phyloP scores from a whole-genome alignment of 2,113 vertebrate genomes.

The Lota lota region DNA sequence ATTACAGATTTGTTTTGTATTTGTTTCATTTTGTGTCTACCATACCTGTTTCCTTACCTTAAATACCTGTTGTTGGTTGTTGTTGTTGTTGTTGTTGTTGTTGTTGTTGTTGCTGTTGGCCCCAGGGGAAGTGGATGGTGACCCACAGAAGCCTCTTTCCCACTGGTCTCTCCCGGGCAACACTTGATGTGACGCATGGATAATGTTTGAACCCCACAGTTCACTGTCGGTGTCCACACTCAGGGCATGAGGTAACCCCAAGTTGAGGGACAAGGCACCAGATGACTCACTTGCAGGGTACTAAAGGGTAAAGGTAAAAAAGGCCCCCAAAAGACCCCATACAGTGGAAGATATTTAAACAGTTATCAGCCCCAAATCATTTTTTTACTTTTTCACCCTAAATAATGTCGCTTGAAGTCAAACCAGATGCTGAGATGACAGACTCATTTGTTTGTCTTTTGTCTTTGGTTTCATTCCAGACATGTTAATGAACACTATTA shows the following conservation, averaged over 20 bases:
- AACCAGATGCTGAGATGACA: not conserved
- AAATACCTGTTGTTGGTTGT: too few relatives aligned
- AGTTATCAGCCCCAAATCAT: slow-evolving; percentile 8
- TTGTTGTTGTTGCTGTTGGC: too few relatives aligned
- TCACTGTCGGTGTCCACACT: slow-evolving; percentile 9
- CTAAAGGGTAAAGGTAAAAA: slow-evolving; percentile 19
- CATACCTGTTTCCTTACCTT: too few relatives aligned
- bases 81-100: too few relatives aligned
- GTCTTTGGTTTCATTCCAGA: too few relatives aligned
- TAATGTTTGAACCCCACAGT: slow-evolving; percentile 6
- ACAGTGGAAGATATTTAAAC: slow-evolving; percentile 17
- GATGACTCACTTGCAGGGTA: slow-evolving; percentile 5
- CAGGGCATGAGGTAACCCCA: not conserved
- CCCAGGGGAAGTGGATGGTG: not conserved
- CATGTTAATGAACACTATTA: too few relatives aligned
- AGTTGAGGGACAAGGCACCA: not conserved
- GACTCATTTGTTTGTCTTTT: not conserved
- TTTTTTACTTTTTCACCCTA: slow-evolving; percentile 6
- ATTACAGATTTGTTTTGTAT: too few relatives aligned
- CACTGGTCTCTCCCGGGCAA: not conserved
- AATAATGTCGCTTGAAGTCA: not conserved
- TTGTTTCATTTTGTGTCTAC: too few relatives aligned
- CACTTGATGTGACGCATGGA: not conserved
- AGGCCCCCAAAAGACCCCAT: slow-evolving; percentile 17
- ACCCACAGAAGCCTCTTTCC: not conserved